Evolutionary conservation across 2,888 invertebrate genomes (phyloP), one percentile per base, ranked within the genome.

Genomic region (Epirrita christyi): DNA sequence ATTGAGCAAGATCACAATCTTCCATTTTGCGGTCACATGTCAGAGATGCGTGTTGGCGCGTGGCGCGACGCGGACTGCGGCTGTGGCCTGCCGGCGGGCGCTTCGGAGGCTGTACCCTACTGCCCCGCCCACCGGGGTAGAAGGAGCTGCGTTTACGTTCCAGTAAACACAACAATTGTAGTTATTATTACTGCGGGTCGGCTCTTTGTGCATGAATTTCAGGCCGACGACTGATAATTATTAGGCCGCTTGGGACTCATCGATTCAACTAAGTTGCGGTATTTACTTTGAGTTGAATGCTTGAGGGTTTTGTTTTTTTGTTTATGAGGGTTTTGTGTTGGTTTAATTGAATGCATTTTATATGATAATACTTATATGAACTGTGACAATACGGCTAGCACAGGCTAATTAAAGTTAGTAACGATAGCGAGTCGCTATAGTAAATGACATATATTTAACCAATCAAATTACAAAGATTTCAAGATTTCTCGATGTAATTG

Each of bases 121-220:
- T 3, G 59, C 66, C 68, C 63, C 71, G 68, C 63, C 58, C 67
- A 13, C 36, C 36, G n/a, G 38, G 57, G 51, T 9, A 7, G 54
- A 62, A 67, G 68, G 70, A 71, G 72, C 74, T 80, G 74, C 86
- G 88, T 89, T 91, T 87, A 90, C 91, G 92, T 90, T 87, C 87
- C 91, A 90, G 86, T 91, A 90, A 92, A 91, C 92, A 91, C 90
- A 92, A 92, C 92, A 92, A 90, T 90, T 89, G 91, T 87, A 89
- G 89, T 92, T 92, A 92, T 92, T 92, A 92, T 92, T 89, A 85
- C 88, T 90, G 90, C 83, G 90, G 92, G 86, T 85, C 90, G 86
- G 85, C 83, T 89, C 91, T 92, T 91, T 91, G 91, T 91, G 90
- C 90, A 88, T 89, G 91, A 91, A 91, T 91, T 91, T 91, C 92